These are phyloP conservation scores for Okamejei kenojei DNA, from an alignment of 2,797 vertebrate species.

Conservation along the genomic window DNA sequence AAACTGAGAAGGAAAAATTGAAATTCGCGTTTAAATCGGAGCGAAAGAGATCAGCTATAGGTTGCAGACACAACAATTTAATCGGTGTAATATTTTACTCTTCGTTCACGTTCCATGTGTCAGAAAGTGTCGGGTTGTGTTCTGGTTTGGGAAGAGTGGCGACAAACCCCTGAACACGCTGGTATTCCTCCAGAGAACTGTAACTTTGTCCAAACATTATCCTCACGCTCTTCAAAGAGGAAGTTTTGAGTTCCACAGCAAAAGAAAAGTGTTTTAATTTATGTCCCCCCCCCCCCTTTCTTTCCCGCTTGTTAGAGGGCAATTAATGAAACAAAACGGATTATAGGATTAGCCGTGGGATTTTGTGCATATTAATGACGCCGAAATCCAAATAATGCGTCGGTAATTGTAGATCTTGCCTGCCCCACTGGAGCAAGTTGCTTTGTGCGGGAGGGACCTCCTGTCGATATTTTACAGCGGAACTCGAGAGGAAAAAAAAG, in stretches of 20 bases:
- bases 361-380: conserved; percentile 49
- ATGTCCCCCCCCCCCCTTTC: conserved; percentile 34
- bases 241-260: conserved; percentile 37
- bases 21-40: neutral
- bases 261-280: conserved; percentile 44
- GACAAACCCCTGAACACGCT: neutral
- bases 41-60: neutral
- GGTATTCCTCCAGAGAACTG: neutral
- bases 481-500: conserved; percentile 46
- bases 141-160: too few species aligned
- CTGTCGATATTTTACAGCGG: conserved; percentile 49
- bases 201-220: neutral
- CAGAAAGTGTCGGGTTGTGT: neutral
- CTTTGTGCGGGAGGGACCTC: conserved; percentile 36
- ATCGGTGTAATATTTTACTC: neutral
- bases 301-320: conserved; percentile 44
- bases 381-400: conserved; percentile 45
- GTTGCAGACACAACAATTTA: neutral
- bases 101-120: neutral
- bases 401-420: conserved; percentile 49
- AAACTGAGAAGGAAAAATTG: neutral
- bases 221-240: conserved; percentile 35
- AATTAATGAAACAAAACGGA: conserved; percentile 50
- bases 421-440: conserved; percentile 43
- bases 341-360: conserved; percentile 48